Evolutionary conservation across 2,797 vertebrate species (phyloP).

Genomic region (Tapera naevia): DNA sequence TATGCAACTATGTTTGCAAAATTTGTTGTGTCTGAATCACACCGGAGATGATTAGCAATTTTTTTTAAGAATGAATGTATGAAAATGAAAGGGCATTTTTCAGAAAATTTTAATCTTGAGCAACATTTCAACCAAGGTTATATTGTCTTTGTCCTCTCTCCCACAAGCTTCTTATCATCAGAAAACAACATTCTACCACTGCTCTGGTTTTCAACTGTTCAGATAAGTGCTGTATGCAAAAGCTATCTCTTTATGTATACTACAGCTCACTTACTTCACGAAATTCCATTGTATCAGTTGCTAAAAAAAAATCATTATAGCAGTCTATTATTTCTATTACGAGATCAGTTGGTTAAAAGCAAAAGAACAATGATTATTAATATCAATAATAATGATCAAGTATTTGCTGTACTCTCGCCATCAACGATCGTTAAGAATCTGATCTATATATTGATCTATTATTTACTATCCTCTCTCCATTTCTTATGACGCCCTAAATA

Average conservation of each 20-base stretch:
- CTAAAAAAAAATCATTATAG: neutral
- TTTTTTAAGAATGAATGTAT: neutral
- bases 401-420: neutral
- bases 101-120: neutral
- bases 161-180: neutral
- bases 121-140: neutral
- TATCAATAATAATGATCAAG: neutral
- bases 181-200: neutral
- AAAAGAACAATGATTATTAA: neutral
- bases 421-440: neutral
- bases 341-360: neutral
- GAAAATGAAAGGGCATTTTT: neutral
- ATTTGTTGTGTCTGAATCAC: neutral
- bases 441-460: neutral
- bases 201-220: neutral
- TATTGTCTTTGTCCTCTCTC: neutral
- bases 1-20: neutral
- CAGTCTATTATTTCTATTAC: neutral
- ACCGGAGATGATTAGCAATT: neutral
- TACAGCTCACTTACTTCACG: neutral
- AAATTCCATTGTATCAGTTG: neutral
- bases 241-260: neutral
- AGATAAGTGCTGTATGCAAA: neutral
- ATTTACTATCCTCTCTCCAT: neutral
- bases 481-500: neutral